phyloP scores from a whole-genome alignment of 2,888 invertebrate species.

The Leistus spinibarbis region DNA sequence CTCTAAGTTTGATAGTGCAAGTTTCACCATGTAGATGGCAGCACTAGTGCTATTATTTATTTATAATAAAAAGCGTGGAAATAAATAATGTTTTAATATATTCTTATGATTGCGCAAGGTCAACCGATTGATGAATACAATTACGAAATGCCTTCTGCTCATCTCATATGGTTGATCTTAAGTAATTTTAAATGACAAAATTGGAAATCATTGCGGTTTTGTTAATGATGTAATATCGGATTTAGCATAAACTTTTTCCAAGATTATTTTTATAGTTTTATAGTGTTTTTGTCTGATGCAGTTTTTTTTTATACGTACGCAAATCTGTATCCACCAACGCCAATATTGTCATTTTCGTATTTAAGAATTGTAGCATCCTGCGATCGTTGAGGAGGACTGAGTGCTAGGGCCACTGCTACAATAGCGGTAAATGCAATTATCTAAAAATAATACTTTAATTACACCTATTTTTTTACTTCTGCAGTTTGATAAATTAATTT shows the following conservation, averaged over 20 bases:
- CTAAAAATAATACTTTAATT: constrained; percentile 41
- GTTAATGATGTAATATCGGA: not conserved
- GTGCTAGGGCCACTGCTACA: constrained; percentile 47
- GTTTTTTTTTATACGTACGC: constrained; percentile 44
- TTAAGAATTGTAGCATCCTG: constrained; percentile 66
- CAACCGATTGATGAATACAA: not conserved
- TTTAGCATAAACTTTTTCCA: not conserved
- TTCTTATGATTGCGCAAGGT: constrained; percentile 18
- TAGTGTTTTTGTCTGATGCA: not conserved
- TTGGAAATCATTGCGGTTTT: constrained; percentile 27
- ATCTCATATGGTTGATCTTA: constrained; percentile 7
- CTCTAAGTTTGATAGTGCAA: not conserved
- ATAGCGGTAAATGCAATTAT: constrained; percentile 47
- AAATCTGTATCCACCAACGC: constrained; percentile 54
- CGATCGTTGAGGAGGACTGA: constrained; percentile 47
- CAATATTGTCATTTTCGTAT: constrained; percentile 67
- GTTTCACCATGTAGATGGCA: constrained; percentile 15
- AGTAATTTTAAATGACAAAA: constrained; percentile 23
- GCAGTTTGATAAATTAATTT: no score
- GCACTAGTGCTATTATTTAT: not conserved
- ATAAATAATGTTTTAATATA: constrained; percentile 30
- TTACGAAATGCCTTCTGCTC: constrained; percentile 19
- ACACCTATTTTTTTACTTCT: not conserved
- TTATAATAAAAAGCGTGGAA: constrained; percentile 1
- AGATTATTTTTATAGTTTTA: not conserved